phyloP scores from a whole-genome alignment of 2,888 invertebrate genomes.

The Teinopalpus imperialis region DNA sequence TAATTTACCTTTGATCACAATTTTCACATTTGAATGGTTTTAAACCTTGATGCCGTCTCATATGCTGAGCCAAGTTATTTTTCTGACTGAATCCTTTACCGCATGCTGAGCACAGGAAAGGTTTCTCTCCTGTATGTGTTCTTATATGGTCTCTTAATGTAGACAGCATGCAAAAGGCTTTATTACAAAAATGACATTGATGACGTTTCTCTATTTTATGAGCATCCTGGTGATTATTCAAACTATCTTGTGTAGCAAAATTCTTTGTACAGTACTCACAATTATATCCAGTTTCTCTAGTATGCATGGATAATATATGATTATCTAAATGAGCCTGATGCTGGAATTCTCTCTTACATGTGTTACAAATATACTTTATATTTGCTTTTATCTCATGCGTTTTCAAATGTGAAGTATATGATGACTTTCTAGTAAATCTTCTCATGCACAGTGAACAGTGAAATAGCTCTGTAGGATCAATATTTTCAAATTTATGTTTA shows the following conservation, averaged over 20 bases:
- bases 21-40: conserved; percentile 67
- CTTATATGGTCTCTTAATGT: conserved; percentile 82
- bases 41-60: conserved; percentile 78
- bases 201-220: conserved; percentile 74
- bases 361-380: conserved; percentile 50
- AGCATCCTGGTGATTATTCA: conserved; percentile 67
- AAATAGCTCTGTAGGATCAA: conserved; percentile 30
- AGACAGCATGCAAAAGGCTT: conserved; percentile 75
- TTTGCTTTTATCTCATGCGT: conserved; percentile 50
- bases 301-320: conserved; percentile 71
- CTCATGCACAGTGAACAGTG: conserved; percentile 62
- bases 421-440: conserved; percentile 56
- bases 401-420: conserved; percentile 54
- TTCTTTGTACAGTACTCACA: conserved; percentile 70
- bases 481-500: conserved; percentile 29
- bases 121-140: conserved; percentile 82
- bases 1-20: conserved; percentile 64
- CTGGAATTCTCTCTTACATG: conserved; percentile 78
- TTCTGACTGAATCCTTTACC: conserved; percentile 83
- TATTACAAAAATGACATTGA: conserved; percentile 69
- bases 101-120: conserved; percentile 80
- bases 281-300: conserved; percentile 61
- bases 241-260: conserved; percentile 62
- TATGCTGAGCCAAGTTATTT: conserved; percentile 82
- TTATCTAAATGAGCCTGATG: conserved; percentile 77